Evolutionary conservation across 2,113 vertebrate genomes (phyloP), one percentile per base, ranked within the genome.

Genomic region (Hippopotamus amphibius): DNA sequence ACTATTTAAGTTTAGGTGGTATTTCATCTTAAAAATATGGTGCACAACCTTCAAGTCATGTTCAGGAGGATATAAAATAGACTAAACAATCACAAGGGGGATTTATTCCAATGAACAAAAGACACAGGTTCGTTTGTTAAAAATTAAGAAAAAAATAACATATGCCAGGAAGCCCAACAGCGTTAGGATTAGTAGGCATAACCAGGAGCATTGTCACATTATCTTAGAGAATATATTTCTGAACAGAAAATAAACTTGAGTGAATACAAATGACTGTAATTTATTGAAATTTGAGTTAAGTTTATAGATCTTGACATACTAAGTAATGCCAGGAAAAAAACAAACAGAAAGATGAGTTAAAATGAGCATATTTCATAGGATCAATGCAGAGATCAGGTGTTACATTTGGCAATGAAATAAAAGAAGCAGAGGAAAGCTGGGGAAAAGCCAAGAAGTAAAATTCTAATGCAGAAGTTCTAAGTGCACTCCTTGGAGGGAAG

Each of bases 81-180:
- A 97, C 85, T 93, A 81, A 37, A 93, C 66, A 96, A 96, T 93
- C 79, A 82, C 11, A 74, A 88, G 17, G 15, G n/a, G 16, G 92
- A 96, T 97, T 96, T 80, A 95, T 92, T 90, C 94, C 82, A 95
- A 48, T 79, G 87, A 97, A 91, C 3, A 81, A 93, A 93, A 96
- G 87, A 96, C 74, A 92, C 59, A 48, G 71, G 33, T 61, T 63
- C 79, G 1, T 61, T 72, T 92, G 53, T 95, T 77, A 50, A 94
- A 0, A 81, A 53, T 24, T 46, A 0, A 46, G 85, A 96, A 96
- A 79, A 66, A 82, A 93, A 46, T 79, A 92, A n/a, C 69, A 57
- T 80, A 96, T 76, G 28, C 22, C 69, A 33, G 41, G 77, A 95
- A 97, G 92, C 1, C 0, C 2, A 97, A 63, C 26, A 43, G 76